Percentiles rank a stretch among this genome's conserved stretches.
Evolutionary conservation across 2,888 invertebrate species (phyloP).

Genomic region (Drosophila barbarae): DNA sequence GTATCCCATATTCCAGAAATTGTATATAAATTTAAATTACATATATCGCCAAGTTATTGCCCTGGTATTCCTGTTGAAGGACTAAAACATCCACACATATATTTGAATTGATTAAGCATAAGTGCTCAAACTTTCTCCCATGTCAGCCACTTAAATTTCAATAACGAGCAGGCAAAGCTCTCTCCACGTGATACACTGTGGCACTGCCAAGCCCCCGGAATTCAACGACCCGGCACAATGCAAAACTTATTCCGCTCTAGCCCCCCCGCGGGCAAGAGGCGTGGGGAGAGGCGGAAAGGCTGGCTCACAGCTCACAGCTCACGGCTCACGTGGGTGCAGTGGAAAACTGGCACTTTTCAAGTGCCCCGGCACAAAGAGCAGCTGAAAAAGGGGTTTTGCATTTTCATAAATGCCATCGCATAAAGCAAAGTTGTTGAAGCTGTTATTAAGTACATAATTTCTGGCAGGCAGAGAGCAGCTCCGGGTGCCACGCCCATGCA

Average conservation of each 20-base stretch:
- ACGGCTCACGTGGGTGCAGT: constrained; percentile 23
- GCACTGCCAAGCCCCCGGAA: constrained; percentile 10
- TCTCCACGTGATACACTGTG: constrained; percentile 17
- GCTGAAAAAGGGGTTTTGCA: constrained; percentile 56
- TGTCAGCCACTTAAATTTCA: constrained; percentile 30
- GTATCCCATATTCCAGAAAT: too few species aligned
- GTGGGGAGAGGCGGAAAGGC: not conserved
- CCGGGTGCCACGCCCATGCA: constrained; percentile 28
- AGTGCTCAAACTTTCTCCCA: constrained; percentile 14
- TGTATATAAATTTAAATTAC: not conserved
- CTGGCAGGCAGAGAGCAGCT: constrained; percentile 31
- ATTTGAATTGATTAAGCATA: constrained; percentile 6
- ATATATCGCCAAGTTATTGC: not conserved
- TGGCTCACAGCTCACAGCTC: not conserved
- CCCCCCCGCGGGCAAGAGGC: constrained; percentile 11
- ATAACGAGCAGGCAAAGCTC: constrained; percentile 27
- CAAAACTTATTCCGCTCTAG: constrained; percentile 36
- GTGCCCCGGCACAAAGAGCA: constrained; percentile 55
- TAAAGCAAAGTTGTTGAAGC: constrained; percentile 71
- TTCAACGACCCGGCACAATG: constrained; percentile 33
- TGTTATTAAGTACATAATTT: constrained; percentile 73
- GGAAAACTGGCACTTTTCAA: constrained; percentile 54
- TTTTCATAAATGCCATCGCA: constrained; percentile 71
- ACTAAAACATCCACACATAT: not conserved
- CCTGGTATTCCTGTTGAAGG: not conserved